Percentiles rank a stretch among this genome's conserved stretches.
Conservation (phyloP, 1,140 invertebrate species). For the Hyphantria cunea region DNA sequence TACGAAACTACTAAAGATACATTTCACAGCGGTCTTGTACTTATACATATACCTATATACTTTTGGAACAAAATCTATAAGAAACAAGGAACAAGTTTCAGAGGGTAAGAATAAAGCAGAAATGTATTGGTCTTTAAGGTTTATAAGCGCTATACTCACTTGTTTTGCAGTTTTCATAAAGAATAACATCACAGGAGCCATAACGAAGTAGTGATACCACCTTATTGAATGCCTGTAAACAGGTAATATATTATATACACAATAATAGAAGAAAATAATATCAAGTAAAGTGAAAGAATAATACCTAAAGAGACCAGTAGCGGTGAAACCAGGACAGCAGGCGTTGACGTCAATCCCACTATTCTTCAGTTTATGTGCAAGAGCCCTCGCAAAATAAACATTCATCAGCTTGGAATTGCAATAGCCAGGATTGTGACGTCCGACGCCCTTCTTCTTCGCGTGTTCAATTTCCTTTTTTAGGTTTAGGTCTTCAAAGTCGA, state of each 20-base stretch:
- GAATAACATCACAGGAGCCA: constrained; percentile 86
- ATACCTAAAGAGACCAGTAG: constrained; percentile 84
- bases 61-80: too few relatives aligned
- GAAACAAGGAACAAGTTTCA: too few relatives aligned
- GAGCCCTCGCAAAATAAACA: constrained; percentile 85
- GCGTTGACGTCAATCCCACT: constrained; percentile 87
- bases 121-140: background rate
- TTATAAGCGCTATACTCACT: constrained; percentile 83
- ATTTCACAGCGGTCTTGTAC: too few relatives aligned
- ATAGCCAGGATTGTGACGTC: constrained; percentile 86
- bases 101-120: background rate
- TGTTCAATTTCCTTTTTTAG: constrained; percentile 67
- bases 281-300: background rate
- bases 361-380: constrained; percentile 83
- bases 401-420: constrained; percentile 91
- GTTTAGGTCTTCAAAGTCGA: constrained; percentile 89
- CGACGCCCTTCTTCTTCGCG: constrained; percentile 58
- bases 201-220: constrained; percentile 87
- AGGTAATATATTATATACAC: constrained; percentile 12
- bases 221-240: constrained; percentile 87
- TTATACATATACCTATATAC: too few relatives aligned
- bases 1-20: too few relatives aligned
- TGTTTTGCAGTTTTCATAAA: constrained; percentile 88
- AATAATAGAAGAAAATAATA: constrained; percentile 44
- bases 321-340: constrained; percentile 93